Evolutionary conservation across 2,797 vertebrate species (phyloP).

Genomic region (Buphagus erythrorhynchus): DNA sequence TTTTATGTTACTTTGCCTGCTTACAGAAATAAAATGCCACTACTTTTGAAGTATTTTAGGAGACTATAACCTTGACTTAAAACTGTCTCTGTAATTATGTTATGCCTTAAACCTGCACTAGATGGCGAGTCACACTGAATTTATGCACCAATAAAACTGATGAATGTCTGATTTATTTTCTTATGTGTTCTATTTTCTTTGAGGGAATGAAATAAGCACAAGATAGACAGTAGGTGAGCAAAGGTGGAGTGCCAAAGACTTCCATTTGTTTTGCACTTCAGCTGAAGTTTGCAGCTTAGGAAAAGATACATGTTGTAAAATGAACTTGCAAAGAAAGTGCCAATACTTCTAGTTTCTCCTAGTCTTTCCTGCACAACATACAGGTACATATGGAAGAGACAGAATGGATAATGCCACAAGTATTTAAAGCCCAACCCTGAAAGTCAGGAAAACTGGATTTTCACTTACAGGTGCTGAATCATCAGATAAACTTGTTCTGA

Average conservation of each 20-base stretch:
- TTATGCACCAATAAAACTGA: not conserved
- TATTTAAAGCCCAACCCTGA: not conserved
- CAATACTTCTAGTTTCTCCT: not conserved
- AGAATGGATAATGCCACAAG: not conserved
- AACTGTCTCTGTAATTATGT: not conserved
- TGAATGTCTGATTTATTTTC: not conserved
- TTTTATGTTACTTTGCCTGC: not conserved
- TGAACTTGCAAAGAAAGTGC: not conserved
- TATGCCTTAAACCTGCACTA: constrained; percentile 17
- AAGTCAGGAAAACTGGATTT: not conserved
- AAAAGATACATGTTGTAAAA: not conserved
- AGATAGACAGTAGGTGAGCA: not conserved
- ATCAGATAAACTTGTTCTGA: not conserved
- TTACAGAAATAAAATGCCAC: not conserved
- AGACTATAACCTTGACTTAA: not conserved
- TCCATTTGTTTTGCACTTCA: not conserved
- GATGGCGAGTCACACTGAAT: constrained; percentile 12
- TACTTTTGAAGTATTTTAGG: not conserved
- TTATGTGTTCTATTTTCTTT: not conserved
- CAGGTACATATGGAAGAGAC: not conserved
- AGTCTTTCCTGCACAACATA: not conserved
- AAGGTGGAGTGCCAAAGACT: not conserved
- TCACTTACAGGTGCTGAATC: not conserved
- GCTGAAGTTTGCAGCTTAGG: not conserved
- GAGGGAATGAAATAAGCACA: not conserved